Conservation (phyloP, 2,113 vertebrate species). For the Anoplopoma fimbria region DNA sequence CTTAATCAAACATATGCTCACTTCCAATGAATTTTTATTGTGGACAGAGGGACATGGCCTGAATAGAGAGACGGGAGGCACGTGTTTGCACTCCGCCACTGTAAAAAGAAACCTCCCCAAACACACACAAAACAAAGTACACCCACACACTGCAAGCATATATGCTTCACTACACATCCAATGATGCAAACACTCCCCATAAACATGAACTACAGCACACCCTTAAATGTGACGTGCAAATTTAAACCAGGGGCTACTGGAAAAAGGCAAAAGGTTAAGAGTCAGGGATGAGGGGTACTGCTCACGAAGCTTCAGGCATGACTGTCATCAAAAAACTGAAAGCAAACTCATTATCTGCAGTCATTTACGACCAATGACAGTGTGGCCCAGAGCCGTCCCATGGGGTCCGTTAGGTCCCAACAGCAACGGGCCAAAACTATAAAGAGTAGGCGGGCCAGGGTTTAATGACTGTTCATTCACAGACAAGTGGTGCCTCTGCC, state of each 20-base stretch:
- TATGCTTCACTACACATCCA: neutral
- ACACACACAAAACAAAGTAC: neutral
- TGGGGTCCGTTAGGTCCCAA: slow-evolving; percentile 35
- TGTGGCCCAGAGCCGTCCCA: slow-evolving; percentile 34
- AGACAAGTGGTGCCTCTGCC: slow-evolving; percentile 56
- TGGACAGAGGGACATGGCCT: too few species aligned
- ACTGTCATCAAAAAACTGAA: slow-evolving; percentile 11
- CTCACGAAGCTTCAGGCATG: slow-evolving; percentile 37
- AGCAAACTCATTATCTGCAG: slow-evolving; percentile 26
- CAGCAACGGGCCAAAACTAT: slow-evolving; percentile 37
- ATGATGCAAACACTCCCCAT: slow-evolving; percentile 1
- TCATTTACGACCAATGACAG: slow-evolving; percentile 51
- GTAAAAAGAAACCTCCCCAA: slow-evolving; percentile 9
- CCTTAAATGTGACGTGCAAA: neutral
- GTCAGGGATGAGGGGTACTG: slow-evolving; percentile 28
- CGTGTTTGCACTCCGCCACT: slow-evolving; percentile 36
- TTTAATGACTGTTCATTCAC: slow-evolving; percentile 49
- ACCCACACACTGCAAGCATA: neutral
- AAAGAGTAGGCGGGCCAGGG: slow-evolving; percentile 13
- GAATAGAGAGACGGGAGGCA: slow-evolving; percentile 25
- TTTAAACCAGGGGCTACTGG: neutral
- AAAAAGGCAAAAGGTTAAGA: slow-evolving; percentile 49
- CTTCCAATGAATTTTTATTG: too few species aligned
- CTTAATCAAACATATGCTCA: neutral
- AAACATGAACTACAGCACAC: slow-evolving; percentile 14